Percentiles rank a stretch among this genome's conserved stretches.
These are phyloP conservation scores for Morpho helenor DNA, from an alignment of 2,888 invertebrate species.

Conservation along the genomic window DNA sequence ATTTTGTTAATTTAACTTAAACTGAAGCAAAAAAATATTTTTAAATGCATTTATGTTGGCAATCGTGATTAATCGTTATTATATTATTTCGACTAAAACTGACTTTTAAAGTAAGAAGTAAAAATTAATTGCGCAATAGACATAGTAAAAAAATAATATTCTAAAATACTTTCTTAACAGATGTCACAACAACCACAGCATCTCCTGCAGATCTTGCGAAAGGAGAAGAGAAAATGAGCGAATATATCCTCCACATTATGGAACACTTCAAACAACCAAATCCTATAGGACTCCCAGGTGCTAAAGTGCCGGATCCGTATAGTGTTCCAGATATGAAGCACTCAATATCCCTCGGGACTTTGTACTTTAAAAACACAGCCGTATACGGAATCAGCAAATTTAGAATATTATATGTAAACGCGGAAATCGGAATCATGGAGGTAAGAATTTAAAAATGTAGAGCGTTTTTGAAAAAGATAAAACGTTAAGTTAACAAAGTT, in stretches of 20 bases:
- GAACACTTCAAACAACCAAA: slow-evolving; percentile 90
- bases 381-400: slow-evolving; percentile 90
- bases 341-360: slow-evolving; percentile 82
- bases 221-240: slow-evolving; percentile 85
- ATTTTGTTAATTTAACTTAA: no score
- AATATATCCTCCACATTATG: slow-evolving; percentile 84
- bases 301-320: slow-evolving; percentile 89
- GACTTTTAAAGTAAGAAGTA: no score
- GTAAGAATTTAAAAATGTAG: slow-evolving; percentile 48
- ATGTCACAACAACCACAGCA: slow-evolving; percentile 28
- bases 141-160: no score
- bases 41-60: no score
- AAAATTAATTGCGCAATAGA: no score
- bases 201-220: slow-evolving; percentile 35
- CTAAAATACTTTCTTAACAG: slow-evolving; percentile 17
- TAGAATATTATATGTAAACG: slow-evolving; percentile 84
- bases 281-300: slow-evolving; percentile 89
- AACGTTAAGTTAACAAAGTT: no score
- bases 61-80: no score
- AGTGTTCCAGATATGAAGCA: slow-evolving; percentile 87
- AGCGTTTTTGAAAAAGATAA: slow-evolving; percentile 2
- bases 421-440: slow-evolving; percentile 88
- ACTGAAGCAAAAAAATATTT: no score
- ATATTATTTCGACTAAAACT: no score
- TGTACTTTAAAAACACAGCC: slow-evolving; percentile 85